These are phyloP conservation scores for Macrocentrus cingulum DNA, from an alignment of 1,140 invertebrate species.

Conservation along the genomic window DNA sequence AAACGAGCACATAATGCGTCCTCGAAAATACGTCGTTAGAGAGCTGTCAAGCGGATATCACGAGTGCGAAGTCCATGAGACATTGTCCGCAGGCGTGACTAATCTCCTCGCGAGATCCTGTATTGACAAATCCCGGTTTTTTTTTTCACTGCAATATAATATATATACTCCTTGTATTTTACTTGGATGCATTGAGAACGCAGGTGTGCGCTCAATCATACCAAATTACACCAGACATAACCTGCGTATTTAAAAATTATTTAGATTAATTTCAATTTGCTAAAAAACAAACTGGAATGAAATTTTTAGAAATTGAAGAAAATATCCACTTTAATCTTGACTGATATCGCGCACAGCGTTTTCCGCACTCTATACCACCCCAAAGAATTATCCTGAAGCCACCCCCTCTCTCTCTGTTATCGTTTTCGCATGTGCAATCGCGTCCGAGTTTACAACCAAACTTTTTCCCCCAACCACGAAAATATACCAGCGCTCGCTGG, in stretches of 20 bases:
- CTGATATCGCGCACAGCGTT: not conserved
- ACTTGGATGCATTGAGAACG: too few species aligned
- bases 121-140: conserved; percentile 45
- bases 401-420: conserved; percentile 1
- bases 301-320: too few species aligned
- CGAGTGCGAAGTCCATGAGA: conserved; percentile 19
- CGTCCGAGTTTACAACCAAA: conserved; percentile 12
- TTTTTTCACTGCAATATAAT: conserved; percentile 15
- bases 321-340: not conserved
- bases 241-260: too few species aligned
- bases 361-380: not conserved
- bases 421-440: conserved; percentile 8
- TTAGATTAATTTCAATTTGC: too few species aligned
- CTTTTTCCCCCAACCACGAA: conserved; percentile 3
- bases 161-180: not conserved
- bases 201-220: conserved; percentile 41
- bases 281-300: too few species aligned
- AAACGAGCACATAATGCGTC: too few species aligned
- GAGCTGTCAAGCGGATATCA: too few species aligned
- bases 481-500: not conserved
- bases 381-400: conserved; percentile 6
- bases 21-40: too few species aligned
- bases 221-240: conserved; percentile 32
- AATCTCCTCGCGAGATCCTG: conserved; percentile 42
- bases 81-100: conserved; percentile 41